Percentiles rank a stretch among this genome's conserved stretches.
These are phyloP conservation scores for Colistium nudipinnis DNA, from an alignment of 2,113 vertebrate species.

Conservation along the genomic window DNA sequence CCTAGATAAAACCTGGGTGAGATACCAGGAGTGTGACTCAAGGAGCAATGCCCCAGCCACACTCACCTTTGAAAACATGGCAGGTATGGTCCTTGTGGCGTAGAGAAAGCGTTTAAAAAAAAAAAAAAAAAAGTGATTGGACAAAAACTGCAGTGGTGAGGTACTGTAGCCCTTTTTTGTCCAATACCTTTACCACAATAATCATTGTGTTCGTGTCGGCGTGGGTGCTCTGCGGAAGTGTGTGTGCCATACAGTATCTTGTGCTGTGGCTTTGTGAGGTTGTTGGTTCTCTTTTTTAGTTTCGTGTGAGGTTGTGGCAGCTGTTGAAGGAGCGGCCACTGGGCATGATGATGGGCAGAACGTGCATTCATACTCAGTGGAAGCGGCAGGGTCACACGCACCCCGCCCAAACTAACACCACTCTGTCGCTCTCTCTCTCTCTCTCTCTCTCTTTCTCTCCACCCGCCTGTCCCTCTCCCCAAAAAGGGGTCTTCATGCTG, in stretches of 20 bases:
- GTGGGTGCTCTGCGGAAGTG: conserved; percentile 61
- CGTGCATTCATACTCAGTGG: conserved; percentile 52
- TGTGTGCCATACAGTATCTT: conserved; percentile 57
- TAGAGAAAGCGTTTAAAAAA: conserved; percentile 72
- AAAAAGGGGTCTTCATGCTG: conserved; percentile 97
- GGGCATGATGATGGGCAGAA: conserved; percentile 51
- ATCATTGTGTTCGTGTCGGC: conserved; percentile 59
- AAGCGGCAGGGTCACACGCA: conserved; percentile 24
- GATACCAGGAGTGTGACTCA: conserved; percentile 99
- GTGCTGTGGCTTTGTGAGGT: conserved; percentile 67
- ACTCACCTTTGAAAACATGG: conserved; percentile 99
- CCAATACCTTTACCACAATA: conserved; percentile 80
- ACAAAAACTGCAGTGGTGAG: conserved; percentile 86
- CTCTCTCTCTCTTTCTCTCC: conserved; percentile 37
- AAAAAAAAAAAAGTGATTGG: conserved; percentile 85
- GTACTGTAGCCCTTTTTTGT: conserved; percentile 84
- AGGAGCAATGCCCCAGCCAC: conserved; percentile 99
- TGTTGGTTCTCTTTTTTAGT: conserved; percentile 40
- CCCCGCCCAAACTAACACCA: no score
- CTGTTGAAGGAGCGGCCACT: conserved; percentile 41
- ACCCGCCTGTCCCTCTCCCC: conserved; percentile 28
- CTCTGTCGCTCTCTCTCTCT: conserved; percentile 23
- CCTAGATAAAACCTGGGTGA: conserved; percentile 99
- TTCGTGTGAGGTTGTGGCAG: conserved; percentile 38
- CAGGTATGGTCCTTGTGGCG: conserved; percentile 86